Percentiles rank a stretch among this genome's conserved stretches.
Conservation (phyloP, 2,797 vertebrate species). For the Alectoris magna region DNA sequence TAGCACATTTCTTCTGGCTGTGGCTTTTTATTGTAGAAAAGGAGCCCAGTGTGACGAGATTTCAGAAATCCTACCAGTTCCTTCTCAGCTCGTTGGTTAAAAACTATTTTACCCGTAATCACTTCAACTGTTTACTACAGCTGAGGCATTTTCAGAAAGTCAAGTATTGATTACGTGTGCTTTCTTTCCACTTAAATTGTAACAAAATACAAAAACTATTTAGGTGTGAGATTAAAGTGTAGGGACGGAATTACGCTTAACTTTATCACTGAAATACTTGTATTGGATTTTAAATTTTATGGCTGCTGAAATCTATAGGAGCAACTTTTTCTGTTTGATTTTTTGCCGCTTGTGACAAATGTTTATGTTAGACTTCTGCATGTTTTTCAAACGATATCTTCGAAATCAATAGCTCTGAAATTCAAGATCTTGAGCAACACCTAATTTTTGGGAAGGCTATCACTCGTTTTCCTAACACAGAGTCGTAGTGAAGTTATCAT, state of each 20-base stretch:
- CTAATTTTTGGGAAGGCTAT: conserved; percentile 42
- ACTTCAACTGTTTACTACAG: conserved; percentile 56
- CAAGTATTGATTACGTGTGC: conserved; percentile 67
- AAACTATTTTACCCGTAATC: conserved; percentile 69
- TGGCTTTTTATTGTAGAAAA: conserved; percentile 60
- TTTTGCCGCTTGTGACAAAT: conserved; percentile 67
- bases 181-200: conserved; percentile 73
- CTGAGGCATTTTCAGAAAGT: conserved; percentile 54
- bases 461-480: conserved; percentile 16
- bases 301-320: conserved; percentile 53
- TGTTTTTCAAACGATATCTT: conserved; percentile 39
- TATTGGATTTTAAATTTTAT: conserved; percentile 74
- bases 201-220: conserved; percentile 73
- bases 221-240: conserved; percentile 77
- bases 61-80: conserved; percentile 50
- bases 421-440: conserved; percentile 41
- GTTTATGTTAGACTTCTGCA: conserved; percentile 48
- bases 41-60: conserved; percentile 55
- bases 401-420: conserved; percentile 68
- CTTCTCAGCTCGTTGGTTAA: conserved; percentile 70
- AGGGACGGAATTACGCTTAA: conserved; percentile 58
- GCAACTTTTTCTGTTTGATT: conserved; percentile 53
- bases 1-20: conserved; percentile 54
- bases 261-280: conserved; percentile 70
- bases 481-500: conserved; percentile 30